Evolutionary conservation across 1,140 invertebrate genomes (phyloP).

Genomic region (Formica exsecta): DNA sequence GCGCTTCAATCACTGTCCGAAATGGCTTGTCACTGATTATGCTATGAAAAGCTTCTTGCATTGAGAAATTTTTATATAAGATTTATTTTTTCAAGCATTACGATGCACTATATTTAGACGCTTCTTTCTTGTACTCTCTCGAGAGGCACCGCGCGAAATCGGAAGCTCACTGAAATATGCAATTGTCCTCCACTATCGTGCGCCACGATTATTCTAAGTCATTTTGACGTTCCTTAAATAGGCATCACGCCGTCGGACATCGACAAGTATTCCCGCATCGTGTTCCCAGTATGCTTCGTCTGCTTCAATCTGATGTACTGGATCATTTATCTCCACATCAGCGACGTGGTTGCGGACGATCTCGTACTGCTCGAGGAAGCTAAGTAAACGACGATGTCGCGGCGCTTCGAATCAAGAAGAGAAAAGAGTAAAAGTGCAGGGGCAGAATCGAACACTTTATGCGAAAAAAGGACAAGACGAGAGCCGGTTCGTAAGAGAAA

Average conservation of each 20-base stretch:
- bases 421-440: conserved; percentile 24
- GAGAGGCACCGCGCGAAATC: conserved; percentile 47
- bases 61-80: conserved; percentile 18
- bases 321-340: conserved; percentile 98
- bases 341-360: conserved; percentile 97
- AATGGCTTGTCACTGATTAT: conserved; percentile 56
- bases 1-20: conserved; percentile 56
- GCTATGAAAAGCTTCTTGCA: conserved; percentile 49
- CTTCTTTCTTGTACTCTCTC: conserved; percentile 17
- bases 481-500: conserved; percentile 32
- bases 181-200: not conserved
- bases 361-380: conserved; percentile 94
- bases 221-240: conserved; percentile 64
- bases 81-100: conserved; percentile 49
- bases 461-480: conserved; percentile 46
- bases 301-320: conserved; percentile 99
- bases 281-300: conserved; percentile 98
- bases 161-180: conserved; percentile 65
- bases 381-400: conserved; percentile 87
- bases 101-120: conserved; percentile 50
- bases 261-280: conserved; percentile 98
- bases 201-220: conserved; percentile 29
- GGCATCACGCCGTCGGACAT: conserved; percentile 97
- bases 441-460: conserved; percentile 23
- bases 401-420: conserved; percentile 34